phyloP scores from a whole-genome alignment of 2,888 invertebrate genomes.

The Macrosoma leucophasiata region DNA sequence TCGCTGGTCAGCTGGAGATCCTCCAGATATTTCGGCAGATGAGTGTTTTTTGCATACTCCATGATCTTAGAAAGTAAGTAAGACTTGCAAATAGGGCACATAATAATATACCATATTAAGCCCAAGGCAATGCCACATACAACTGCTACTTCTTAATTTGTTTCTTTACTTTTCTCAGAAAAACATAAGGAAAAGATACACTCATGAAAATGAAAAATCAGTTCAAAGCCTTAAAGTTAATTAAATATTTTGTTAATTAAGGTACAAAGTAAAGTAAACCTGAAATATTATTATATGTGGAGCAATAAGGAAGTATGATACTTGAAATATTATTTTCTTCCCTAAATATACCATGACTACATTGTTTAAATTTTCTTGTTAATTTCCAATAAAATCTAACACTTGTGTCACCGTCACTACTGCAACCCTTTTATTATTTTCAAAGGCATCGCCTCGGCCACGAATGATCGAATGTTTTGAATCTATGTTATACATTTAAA shows the following conservation, averaged over 20 bases:
- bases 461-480: constrained; percentile 62
- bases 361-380: neutral
- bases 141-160: too few species aligned
- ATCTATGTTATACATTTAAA: constrained; percentile 59
- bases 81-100: too few species aligned
- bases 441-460: constrained; percentile 51
- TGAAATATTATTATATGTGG: neutral
- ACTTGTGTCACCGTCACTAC: constrained; percentile 41
- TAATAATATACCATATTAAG: too few species aligned
- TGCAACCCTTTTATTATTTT: constrained; percentile 62
- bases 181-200: too few species aligned
- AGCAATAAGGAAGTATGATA: neutral
- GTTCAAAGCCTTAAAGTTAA: constrained; percentile 6
- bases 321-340: constrained; percentile 1
- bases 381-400: constrained; percentile 14
- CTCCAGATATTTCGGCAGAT: too few species aligned
- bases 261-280: constrained; percentile 4
- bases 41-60: too few species aligned
- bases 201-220: too few species aligned
- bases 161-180: too few species aligned
- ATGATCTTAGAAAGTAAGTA: too few species aligned
- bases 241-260: neutral
- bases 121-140: too few species aligned
- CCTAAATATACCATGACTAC: neutral
- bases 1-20: too few species aligned